Percentiles rank a stretch among this genome's conserved stretches.
phyloP scores from a whole-genome alignment of 2,797 vertebrate genomes.

The Emydoidea blandingii region DNA sequence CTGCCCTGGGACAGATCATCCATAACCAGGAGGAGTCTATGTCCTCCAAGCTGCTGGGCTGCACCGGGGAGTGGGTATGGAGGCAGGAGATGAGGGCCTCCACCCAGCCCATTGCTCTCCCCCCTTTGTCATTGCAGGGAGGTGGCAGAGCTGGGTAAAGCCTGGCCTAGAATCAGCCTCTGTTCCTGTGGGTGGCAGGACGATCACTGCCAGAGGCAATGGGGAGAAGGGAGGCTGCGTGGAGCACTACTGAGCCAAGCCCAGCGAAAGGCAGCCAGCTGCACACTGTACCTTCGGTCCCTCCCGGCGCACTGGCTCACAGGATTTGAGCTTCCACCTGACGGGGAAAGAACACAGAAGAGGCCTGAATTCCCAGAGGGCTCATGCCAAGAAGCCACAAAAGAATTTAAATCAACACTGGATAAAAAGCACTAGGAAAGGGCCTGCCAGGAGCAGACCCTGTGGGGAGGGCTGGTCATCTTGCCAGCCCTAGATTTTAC shows the following conservation, averaged over 20 bases:
- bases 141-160: accelerated
- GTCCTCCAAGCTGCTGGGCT: neutral
- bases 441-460: neutral
- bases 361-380: neutral
- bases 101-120: constrained; percentile 22
- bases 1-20: neutral
- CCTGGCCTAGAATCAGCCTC: neutral
- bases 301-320: constrained; percentile 91
- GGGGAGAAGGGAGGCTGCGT: neutral
- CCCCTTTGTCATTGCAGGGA: neutral
- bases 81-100: constrained; percentile 21
- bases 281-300: constrained; percentile 91
- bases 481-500: neutral
- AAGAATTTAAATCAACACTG: neutral
- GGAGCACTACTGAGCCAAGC: neutral
- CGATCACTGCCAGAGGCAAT: neutral
- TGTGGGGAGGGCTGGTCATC: neutral
- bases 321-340: constrained; percentile 90
- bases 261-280: neutral
- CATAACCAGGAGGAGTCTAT: neutral
- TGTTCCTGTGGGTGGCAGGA: neutral
- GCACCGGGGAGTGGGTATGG: neutral
- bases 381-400: neutral
- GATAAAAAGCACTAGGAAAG: neutral
- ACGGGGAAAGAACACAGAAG: constrained; percentile 31